phyloP scores from a whole-genome alignment of 2,113 vertebrate species.

The Struthidea cinerea region DNA sequence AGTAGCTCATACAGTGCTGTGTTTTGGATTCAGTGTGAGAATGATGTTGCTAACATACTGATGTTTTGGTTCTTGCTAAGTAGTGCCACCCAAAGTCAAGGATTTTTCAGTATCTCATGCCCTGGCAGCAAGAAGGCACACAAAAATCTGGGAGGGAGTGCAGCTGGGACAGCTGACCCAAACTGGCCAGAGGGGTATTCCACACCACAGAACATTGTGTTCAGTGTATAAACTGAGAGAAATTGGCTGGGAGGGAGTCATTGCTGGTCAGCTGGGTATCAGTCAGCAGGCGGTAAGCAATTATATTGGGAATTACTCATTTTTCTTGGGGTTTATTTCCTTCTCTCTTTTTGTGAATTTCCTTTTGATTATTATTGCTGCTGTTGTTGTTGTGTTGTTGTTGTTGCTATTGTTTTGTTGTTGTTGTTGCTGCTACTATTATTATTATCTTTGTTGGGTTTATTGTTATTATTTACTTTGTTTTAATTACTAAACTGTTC shows the following conservation, averaged over 20 bases:
- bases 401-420: not conserved
- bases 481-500: not conserved
- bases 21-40: not conserved
- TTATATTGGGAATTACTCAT: not conserved
- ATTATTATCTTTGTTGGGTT: not conserved
- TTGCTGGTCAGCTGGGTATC: not conserved
- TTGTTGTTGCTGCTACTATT: not conserved
- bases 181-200: not conserved
- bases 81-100: not conserved
- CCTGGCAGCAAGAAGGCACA: not conserved
- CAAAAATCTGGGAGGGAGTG: not conserved
- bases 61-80: not conserved
- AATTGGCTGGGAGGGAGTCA: not conserved
- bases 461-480: not conserved
- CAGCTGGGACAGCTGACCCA: not conserved
- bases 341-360: not conserved
- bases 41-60: not conserved
- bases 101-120: not conserved
- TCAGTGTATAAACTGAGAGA: not conserved
- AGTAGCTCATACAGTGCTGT: not conserved
- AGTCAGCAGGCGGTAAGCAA: not conserved
- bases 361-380: not conserved
- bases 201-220: accelerated
- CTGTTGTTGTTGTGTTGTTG: not conserved
- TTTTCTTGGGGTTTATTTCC: not conserved